Conservation (phyloP, 1,140 invertebrate genomes). For the Sminthurinus signatus region DNA sequence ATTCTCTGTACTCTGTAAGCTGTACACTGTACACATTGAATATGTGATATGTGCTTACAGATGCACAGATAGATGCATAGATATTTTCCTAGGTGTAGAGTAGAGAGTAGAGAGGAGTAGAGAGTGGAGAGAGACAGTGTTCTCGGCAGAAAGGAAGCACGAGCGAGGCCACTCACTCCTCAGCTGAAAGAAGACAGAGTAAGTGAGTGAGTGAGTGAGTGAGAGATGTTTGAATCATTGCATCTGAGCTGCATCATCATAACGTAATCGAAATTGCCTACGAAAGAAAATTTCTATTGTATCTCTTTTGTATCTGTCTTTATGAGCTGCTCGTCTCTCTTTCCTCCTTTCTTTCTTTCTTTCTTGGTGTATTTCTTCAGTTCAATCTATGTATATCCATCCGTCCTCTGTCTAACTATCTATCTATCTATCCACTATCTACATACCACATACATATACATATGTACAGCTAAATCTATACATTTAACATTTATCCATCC, state of each 20-base stretch:
- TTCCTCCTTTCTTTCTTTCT: not conserved
- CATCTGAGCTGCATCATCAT: not conserved
- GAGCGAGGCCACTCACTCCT: slow-evolving; percentile 8
- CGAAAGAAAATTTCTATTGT: slow-evolving; percentile 1
- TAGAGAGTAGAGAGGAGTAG: not conserved
- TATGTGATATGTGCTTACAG: no score
- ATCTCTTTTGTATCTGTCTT: not conserved
- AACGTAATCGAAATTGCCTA: not conserved
- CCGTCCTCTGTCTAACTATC: not conserved
- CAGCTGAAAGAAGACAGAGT: not conserved
- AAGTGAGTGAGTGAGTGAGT: not conserved
- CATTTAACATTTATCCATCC: not conserved
- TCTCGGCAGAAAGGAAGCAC: not conserved
- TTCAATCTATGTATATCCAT: no score
- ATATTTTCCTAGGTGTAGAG: no score
- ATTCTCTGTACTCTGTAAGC: no score
- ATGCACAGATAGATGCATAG: no score
- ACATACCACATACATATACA: not conserved
- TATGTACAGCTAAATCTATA: not conserved
- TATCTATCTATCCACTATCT: not conserved
- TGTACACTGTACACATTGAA: no score
- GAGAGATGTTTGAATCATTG: not conserved
- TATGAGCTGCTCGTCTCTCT: not conserved
- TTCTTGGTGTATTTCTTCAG: no score
- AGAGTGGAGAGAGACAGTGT: not conserved